These are phyloP conservation scores for Trichosurus vulpecula DNA, from an alignment of 2,797 vertebrate species.

Conservation along the genomic window DNA sequence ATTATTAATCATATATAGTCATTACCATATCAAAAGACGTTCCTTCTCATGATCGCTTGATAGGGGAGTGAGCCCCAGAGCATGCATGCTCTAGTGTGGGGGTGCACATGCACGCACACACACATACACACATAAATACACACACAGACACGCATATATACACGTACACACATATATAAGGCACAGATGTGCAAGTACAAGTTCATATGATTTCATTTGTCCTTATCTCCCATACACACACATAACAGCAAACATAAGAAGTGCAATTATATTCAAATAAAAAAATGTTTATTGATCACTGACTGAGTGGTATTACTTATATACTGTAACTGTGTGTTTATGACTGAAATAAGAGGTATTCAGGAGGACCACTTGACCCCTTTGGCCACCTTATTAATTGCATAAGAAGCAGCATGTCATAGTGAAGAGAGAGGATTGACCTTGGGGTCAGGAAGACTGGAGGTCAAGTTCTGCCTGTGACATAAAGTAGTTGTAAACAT, in stretches of 20 bases:
- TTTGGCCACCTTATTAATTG: not conserved
- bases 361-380: not conserved
- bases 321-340: not conserved
- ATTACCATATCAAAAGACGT: not conserved
- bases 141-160: too few relatives aligned
- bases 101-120: too few relatives aligned
- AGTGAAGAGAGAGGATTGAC: not conserved
- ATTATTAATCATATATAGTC: not conserved
- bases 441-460: not conserved
- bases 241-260: not conserved
- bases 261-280: not conserved
- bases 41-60: not conserved
- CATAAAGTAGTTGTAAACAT: not conserved
- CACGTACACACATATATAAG: not conserved
- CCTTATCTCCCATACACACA: not conserved
- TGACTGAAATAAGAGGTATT: slow-evolving; percentile 8
- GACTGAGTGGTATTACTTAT: not conserved
- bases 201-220: not conserved
- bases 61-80: not conserved
- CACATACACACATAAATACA: too few relatives aligned
- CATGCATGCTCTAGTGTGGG: not conserved
- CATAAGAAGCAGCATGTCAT: not conserved
- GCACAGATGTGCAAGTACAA: not conserved
- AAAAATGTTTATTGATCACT: not conserved
- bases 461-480: not conserved